A percentile compares a stretch with the other conserved stretches of the same genome.
phyloP scores from a whole-genome alignment of 2,797 vertebrate genomes.

The Tapera naevia region DNA sequence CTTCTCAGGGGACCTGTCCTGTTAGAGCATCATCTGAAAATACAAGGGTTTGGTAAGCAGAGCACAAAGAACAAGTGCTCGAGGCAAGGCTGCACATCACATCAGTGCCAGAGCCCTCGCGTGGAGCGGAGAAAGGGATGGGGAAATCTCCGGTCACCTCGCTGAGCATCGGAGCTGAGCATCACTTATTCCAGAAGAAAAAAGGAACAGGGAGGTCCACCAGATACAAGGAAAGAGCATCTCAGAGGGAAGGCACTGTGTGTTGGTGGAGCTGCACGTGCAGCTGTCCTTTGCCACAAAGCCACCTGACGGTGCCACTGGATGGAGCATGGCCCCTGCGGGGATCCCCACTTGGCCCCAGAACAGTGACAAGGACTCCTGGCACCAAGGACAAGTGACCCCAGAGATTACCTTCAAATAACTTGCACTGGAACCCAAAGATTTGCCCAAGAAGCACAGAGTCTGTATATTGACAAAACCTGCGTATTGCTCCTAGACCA shows the following conservation, averaged over 20 bases:
- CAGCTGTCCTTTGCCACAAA: not conserved
- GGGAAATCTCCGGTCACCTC: not conserved
- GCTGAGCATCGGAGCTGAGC: not conserved
- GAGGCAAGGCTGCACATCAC: accelerated
- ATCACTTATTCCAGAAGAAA: not conserved
- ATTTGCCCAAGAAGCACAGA: not conserved
- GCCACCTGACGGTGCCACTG: not conserved
- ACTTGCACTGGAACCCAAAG: not conserved
- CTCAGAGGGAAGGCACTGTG: accelerated
- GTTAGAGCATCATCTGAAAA: not conserved
- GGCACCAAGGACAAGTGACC: not conserved
- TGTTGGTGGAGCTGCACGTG: accelerated
- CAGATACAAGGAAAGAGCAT: accelerated
- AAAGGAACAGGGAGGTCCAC: not conserved
- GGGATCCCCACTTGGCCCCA: not conserved
- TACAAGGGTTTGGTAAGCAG: not conserved
- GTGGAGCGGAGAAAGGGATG: accelerated
- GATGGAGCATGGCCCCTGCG: not conserved
- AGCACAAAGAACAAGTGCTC: not conserved
- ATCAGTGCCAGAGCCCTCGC: not conserved
- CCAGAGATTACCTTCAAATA: not conserved
- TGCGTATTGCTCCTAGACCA: accelerated
- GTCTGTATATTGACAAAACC: not conserved
- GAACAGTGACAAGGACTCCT: not conserved
- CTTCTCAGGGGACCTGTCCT: not conserved